Base-by-base conservation (phyloP, 1,140 invertebrate species). In the Hycleus phaleratus region DNA sequence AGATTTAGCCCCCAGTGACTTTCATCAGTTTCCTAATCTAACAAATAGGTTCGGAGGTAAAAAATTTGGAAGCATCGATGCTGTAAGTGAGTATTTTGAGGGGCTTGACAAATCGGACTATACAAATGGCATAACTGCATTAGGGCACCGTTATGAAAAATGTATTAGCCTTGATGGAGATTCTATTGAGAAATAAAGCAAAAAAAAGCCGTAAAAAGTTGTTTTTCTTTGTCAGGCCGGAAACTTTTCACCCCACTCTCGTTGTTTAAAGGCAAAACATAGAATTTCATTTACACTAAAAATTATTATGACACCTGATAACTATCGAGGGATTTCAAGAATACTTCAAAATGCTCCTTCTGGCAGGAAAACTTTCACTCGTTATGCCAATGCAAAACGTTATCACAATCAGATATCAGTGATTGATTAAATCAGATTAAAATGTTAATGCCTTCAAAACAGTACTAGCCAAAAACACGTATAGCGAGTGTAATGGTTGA, bases 1-100 rank as follows among this genome's bases (percentile, higher is more conserved):
- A 53, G 72, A 75, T 58, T 56, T 75, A 26, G 64, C 68, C 40
- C 69, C 54, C 42, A 58, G 46, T 25, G 46, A 62, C 25, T 61
- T 46, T 39, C 58, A 47, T 48, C 38, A 59, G 32, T 53, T 63
- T 32, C 46, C 42, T 51, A 8, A 62, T 12, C 55, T 63, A 38
- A 63, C 63, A 56, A 69, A 55, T 59, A 43, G 46, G 43, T 61
- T 68, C 39, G 46, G 55, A 44, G 67, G 67, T 56, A 64, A 60
- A 47, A 65, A 44, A 64, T 69, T 64, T 64, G 56, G 44, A 44
- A 64, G 59, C 51, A 64, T 64, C 66, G 62, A 65, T 40, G 26
- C 24, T 24, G 49, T 55, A 38, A 58, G 62, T 38, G 26, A 56
- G 6, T 66, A 65, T 64, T 69, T 69, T 68, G 59, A 52, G 52